phyloP scores from a whole-genome alignment of 2,113 vertebrate genomes.

The Poeciliopsis retropinna region DNA sequence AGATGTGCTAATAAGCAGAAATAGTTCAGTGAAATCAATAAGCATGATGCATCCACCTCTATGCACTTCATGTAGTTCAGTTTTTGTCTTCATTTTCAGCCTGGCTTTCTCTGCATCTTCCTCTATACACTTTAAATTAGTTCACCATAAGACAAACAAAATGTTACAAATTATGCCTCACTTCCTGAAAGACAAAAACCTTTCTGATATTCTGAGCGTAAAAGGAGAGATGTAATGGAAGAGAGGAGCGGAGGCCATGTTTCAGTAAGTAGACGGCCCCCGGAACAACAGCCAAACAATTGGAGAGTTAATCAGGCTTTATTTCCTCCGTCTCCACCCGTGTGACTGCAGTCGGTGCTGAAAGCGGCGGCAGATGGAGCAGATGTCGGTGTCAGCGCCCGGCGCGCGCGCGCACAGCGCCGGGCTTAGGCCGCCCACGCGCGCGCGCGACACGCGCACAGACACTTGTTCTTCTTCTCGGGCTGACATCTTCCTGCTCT shows the following conservation, averaged over 20 bases:
- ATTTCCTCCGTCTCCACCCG: conserved; percentile 18
- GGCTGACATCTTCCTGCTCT: conserved; percentile 43
- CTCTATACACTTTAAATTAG: no score
- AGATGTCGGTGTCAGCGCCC: conserved; percentile 67
- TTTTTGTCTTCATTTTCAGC: no score
- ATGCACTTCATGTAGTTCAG: no score
- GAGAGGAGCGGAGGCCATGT: no score
- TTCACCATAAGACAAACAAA: no score
- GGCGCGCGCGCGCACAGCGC: conserved; percentile 45
- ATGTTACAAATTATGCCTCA: no score
- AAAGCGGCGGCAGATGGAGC: conserved; percentile 65
- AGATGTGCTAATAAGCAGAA: no score
- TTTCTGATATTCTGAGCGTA: conserved; percentile 5
- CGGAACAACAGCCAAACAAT: conserved; percentile 1
- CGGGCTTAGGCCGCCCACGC: conserved; percentile 61
- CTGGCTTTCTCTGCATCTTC: no score
- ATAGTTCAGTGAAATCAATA: no score
- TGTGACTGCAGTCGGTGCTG: conserved; percentile 20
- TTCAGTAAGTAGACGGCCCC: background rate
- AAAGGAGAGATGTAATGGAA: background rate
- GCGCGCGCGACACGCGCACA: conserved; percentile 42
- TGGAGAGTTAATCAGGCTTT: background rate
- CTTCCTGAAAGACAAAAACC: background rate
- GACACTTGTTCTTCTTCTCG: conserved; percentile 34
- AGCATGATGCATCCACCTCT: no score